Evolutionary conservation across 2,797 vertebrate species (phyloP).

Genomic region (Rhinogobio ventralis): DNA sequence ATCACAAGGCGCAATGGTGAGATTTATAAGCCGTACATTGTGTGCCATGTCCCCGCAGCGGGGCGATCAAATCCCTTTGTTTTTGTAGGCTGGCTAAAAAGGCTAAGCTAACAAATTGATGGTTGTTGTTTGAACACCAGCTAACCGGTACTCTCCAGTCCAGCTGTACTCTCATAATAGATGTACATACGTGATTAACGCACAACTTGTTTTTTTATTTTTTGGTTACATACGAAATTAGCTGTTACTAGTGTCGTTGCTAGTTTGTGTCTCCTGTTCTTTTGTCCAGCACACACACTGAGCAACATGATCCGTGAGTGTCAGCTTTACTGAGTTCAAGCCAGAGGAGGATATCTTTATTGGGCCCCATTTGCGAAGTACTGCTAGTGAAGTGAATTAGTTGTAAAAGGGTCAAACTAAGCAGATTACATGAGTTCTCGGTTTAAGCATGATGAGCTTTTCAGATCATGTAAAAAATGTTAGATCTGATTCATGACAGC

Average conservation of each 20-base stretch:
- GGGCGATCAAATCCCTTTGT: slow-evolving; percentile 62
- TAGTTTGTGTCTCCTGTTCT: slow-evolving; percentile 12
- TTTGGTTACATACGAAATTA: background rate
- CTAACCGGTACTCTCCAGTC: slow-evolving; percentile 29
- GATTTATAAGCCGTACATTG: background rate
- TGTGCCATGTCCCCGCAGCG: slow-evolving; percentile 29
- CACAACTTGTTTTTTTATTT: background rate
- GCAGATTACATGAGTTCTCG: background rate
- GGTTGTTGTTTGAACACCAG: slow-evolving; percentile 30
- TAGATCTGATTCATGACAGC: slow-evolving; percentile 21
- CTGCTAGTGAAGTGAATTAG: slow-evolving; percentile 24
- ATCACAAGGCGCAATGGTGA: background rate
- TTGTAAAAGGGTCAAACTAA: slow-evolving; percentile 15
- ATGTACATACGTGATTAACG: background rate
- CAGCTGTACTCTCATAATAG: background rate
- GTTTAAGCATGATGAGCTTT: background rate
- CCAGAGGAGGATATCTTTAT: slow-evolving; percentile 32
- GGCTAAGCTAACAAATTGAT: slow-evolving; percentile 57
- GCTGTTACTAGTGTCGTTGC: background rate
- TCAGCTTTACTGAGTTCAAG: slow-evolving; percentile 43
- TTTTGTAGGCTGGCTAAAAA: slow-evolving; percentile 53
- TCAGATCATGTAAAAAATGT: slow-evolving; percentile 4
- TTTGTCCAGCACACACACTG: slow-evolving; percentile 23
- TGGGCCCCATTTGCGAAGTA: slow-evolving; percentile 43
- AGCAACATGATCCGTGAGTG: slow-evolving; percentile 48